phyloP scores from a whole-genome alignment of 2,888 invertebrate genomes.

The Drosophila colorata region DNA sequence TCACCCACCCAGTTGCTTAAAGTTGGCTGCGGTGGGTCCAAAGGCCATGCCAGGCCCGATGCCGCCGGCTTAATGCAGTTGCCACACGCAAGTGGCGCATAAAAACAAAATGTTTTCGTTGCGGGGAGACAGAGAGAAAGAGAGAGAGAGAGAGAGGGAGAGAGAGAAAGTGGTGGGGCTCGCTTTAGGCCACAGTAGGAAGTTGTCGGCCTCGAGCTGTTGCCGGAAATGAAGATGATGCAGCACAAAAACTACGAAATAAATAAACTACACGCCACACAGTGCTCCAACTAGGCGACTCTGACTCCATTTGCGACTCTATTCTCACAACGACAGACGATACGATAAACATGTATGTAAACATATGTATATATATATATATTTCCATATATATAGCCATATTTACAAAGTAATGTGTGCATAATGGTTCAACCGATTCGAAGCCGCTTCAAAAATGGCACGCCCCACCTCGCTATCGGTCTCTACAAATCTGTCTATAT shows the following conservation, averaged over 20 bases:
- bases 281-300: neutral
- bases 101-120: constrained; percentile 73
- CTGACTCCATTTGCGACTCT: neutral
- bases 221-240: constrained; percentile 82
- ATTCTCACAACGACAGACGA: neutral
- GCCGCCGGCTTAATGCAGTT: constrained; percentile 67
- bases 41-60: constrained; percentile 26
- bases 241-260: constrained; percentile 79
- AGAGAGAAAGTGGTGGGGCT: neutral
- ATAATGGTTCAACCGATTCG: constrained; percentile 43
- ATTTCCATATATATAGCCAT: constrained; percentile 1
- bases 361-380: constrained; percentile 10
- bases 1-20: constrained; percentile 72
- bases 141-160: neutral
- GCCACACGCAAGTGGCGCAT: constrained; percentile 77
- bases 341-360: constrained; percentile 17
- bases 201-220: constrained; percentile 67
- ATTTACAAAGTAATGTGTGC: constrained; percentile 47
- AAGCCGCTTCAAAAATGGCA: constrained; percentile 28
- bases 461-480: neutral
- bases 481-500: neutral
- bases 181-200: constrained; percentile 45
- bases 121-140: constrained; percentile 7
- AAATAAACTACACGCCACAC: constrained; percentile 70
- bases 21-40: constrained; percentile 51